These are phyloP conservation scores for Philaenus spumarius DNA, from an alignment of 1,140 invertebrate genomes.

Conservation along the genomic window DNA sequence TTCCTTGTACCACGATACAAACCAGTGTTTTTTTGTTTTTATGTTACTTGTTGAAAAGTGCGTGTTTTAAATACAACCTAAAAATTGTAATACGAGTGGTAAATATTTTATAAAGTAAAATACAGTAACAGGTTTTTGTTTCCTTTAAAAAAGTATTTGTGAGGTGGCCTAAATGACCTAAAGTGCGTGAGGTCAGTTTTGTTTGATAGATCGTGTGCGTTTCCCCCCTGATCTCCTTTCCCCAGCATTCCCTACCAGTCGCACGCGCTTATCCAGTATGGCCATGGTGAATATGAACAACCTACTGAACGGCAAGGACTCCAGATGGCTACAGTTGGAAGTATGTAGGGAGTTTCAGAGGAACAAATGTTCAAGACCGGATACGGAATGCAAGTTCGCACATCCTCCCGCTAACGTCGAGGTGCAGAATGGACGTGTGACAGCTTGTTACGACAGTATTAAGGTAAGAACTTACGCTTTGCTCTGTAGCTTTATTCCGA, in stretches of 20 bases:
- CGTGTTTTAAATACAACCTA: too few species aligned
- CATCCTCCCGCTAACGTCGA: conserved; percentile 99
- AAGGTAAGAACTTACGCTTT: conserved; percentile 68
- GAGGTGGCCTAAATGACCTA: conserved; percentile 4
- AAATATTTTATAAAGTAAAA: conserved; percentile 7
- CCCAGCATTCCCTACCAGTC: conserved; percentile 3
- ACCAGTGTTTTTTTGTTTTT: too few species aligned
- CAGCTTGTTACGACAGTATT: conserved; percentile 99
- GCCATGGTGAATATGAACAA: conserved; percentile 97
- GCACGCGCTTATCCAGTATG: conserved; percentile 45
- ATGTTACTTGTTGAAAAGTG: too few species aligned
- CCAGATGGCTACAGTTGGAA: conserved; percentile 98
- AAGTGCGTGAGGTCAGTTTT: not conserved
- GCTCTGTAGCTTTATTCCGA: conserved; percentile 27
- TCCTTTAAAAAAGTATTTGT: not conserved
- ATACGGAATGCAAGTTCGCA: conserved; percentile 99
- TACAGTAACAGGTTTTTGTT: not conserved
- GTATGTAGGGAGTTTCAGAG: conserved; percentile 99
- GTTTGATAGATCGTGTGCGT: not conserved
- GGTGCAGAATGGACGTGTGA: conserved; percentile 99
- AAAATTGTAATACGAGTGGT: not conserved
- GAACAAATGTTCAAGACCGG: conserved; percentile 97
- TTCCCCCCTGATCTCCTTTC: not conserved
- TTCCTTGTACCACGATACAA: not conserved
- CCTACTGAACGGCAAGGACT: conserved; percentile 96